Conservation (phyloP, 2,888 invertebrate species). For the Thymelicus sylvestris region DNA sequence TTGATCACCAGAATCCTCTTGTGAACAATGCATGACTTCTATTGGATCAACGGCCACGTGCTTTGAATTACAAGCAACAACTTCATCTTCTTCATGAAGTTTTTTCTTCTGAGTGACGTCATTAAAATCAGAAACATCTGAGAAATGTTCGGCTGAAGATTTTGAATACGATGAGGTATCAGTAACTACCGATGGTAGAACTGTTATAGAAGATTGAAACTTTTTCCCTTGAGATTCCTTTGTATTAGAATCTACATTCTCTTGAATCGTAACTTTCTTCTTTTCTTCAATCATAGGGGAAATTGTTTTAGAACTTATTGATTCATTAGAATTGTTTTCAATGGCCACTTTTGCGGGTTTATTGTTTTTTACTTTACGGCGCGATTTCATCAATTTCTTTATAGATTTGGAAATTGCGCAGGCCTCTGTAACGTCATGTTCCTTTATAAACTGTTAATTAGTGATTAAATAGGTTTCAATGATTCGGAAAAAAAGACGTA, state of each 20-base stretch:
- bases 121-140: slow-evolving; percentile 36
- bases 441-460: not conserved
- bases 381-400: slow-evolving; percentile 14
- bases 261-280: slow-evolving; percentile 12
- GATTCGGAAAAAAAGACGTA: no score
- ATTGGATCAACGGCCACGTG: not conserved
- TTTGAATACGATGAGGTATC: slow-evolving; percentile 50
- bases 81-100: slow-evolving; percentile 15
- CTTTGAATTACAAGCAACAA: slow-evolving; percentile 20
- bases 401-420: slow-evolving; percentile 27
- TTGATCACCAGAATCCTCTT: slow-evolving; percentile 12
- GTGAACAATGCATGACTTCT: not conserved
- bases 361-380: not conserved
- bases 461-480: no score
- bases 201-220: slow-evolving; percentile 57
- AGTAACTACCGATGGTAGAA: slow-evolving; percentile 53
- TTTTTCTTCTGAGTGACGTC: not conserved
- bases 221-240: slow-evolving; percentile 43
- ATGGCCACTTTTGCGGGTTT: not conserved
- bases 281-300: not conserved
- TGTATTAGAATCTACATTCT: not conserved
- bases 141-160: slow-evolving; percentile 39
- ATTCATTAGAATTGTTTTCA: not conserved
- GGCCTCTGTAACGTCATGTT: slow-evolving; percentile 40
- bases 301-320: not conserved